phyloP scores from a whole-genome alignment of 2,888 invertebrate genomes.

The Lacanobia oleracea region DNA sequence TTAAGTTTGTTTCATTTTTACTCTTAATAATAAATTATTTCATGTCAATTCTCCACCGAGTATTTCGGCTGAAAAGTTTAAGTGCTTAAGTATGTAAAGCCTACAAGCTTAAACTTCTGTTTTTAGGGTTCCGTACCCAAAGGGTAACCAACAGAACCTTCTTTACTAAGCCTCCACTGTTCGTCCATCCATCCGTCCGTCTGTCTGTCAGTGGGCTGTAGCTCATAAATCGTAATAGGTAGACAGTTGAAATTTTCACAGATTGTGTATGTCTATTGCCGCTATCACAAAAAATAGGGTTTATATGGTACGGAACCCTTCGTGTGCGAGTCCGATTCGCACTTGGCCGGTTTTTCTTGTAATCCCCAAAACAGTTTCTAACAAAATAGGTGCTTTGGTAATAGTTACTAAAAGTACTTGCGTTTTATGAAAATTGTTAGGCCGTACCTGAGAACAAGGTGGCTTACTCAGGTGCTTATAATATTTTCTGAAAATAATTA shows the following conservation, averaged over 20 bases:
- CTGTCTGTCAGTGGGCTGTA: too few relatives aligned
- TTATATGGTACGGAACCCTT: too few relatives aligned
- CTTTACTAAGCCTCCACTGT: too few relatives aligned
- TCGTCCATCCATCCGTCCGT: too few relatives aligned
- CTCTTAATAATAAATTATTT: neutral
- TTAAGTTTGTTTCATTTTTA: neutral
- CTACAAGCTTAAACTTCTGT: neutral
- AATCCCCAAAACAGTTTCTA: constrained; percentile 10
- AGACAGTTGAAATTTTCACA: too few relatives aligned
- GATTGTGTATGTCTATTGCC: too few relatives aligned
- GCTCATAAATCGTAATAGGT: too few relatives aligned
- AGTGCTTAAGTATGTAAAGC: constrained; percentile 14
- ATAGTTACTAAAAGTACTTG: constrained; percentile 33
- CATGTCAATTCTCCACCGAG: neutral
- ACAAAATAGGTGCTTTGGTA: constrained; percentile 2
- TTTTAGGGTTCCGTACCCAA: too few relatives aligned
- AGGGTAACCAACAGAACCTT: too few relatives aligned
- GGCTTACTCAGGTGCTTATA: constrained; percentile 4
- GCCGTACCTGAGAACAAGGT: neutral
- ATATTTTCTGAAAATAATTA: constrained; percentile 23
- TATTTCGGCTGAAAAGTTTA: constrained; percentile 6
- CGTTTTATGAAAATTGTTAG: constrained; percentile 8
- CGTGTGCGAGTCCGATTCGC: too few relatives aligned
- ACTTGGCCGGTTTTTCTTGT: too few relatives aligned
- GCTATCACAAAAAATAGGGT: too few relatives aligned